These are phyloP conservation scores for Pyrocephalus nanus DNA, from an alignment of 2,797 vertebrate species.

Conservation along the genomic window DNA sequence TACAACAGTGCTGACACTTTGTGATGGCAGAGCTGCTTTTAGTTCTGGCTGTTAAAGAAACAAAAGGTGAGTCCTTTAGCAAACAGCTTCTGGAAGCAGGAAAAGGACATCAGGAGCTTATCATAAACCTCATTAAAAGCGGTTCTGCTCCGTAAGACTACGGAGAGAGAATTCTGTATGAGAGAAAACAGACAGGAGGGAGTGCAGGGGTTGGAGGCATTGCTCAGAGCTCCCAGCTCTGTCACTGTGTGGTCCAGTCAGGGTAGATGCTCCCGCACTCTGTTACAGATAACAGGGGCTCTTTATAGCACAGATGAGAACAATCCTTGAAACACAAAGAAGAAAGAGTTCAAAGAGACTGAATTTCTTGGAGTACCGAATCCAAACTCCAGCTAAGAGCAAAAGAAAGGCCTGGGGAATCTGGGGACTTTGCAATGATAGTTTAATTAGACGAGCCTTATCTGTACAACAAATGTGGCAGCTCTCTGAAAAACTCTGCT, in stretches of 20 bases:
- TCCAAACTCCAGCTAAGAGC: constrained; percentile 62
- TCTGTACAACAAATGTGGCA: constrained; percentile 45
- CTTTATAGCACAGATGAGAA: constrained; percentile 47
- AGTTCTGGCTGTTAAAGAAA: background rate
- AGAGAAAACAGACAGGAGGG: constrained; percentile 20
- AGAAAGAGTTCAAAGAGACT: constrained; percentile 33
- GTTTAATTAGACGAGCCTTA: constrained; percentile 62
- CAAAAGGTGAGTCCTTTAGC: constrained; percentile 8
- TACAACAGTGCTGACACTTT: background rate
- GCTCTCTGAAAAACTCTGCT: constrained; percentile 17
- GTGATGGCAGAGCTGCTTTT: background rate
- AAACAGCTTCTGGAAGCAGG: constrained; percentile 26
- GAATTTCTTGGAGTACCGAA: constrained; percentile 27
- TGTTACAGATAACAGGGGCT: constrained; percentile 25
- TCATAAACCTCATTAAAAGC: constrained; percentile 48
- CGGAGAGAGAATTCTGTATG: background rate
- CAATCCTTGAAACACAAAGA: constrained; percentile 54
- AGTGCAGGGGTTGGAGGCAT: background rate
- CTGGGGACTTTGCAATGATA: constrained; percentile 21
- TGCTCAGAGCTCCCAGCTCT: background rate
- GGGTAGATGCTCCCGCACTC: constrained; percentile 22
- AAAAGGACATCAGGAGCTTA: constrained; percentile 50
- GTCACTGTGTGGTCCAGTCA: constrained; percentile 35
- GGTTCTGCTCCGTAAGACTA: background rate
- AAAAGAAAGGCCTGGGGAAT: constrained; percentile 52